Evolutionary conservation across 2,113 vertebrate genomes (phyloP).

Genomic region (Turdus rufiventris): DNA sequence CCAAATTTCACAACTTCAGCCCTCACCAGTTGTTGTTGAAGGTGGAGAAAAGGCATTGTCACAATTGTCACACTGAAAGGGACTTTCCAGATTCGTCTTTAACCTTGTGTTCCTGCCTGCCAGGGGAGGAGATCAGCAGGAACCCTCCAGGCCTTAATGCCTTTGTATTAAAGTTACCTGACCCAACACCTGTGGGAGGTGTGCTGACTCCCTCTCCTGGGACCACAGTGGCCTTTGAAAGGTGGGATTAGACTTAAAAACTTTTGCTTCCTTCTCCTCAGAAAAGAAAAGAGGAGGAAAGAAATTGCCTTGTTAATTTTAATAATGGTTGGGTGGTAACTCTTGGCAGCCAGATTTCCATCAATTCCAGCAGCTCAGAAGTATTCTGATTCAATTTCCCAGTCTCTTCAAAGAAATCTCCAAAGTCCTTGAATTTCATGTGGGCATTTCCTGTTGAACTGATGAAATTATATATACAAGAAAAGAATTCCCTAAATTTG

Average conservation of each 20-base stretch:
- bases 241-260: not conserved
- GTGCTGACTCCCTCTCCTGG: not conserved
- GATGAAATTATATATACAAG: not conserved
- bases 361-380: not conserved
- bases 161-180: not conserved
- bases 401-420: constrained; percentile 8
- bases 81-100: not conserved
- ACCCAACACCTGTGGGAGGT: not conserved
- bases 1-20: not conserved
- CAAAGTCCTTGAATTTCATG: not conserved
- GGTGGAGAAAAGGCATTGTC: not conserved
- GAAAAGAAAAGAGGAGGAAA: not conserved
- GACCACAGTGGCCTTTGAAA: not conserved
- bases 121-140: not conserved
- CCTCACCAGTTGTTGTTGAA: not conserved
- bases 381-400: constrained; percentile 9
- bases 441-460: constrained; percentile 15
- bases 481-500: constrained; percentile 4
- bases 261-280: not conserved
- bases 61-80: not conserved
- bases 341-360: not conserved
- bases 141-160: not conserved
- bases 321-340: not conserved
- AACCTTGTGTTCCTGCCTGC: not conserved
- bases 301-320: not conserved